Base-by-base conservation (phyloP, 2,797 vertebrate genomes). In the Gymnocypris eckloni region DNA sequence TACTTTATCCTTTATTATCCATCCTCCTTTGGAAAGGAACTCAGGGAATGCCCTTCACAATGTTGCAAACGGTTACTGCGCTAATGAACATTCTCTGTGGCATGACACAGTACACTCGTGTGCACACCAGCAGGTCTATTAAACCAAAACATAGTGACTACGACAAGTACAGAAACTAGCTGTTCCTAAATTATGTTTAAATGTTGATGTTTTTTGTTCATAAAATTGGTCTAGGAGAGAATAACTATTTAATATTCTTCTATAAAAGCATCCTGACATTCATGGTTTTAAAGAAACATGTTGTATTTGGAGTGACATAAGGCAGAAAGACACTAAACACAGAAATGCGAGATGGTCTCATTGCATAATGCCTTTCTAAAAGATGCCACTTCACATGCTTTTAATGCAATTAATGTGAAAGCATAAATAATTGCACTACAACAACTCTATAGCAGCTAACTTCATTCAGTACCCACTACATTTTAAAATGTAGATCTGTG, bases 31-130 rank as follows among this genome's bases (percentile, higher is more conserved):
- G 13, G 25, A 75, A 83, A 83, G 50, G 43, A 83, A 50, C 71
- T 70, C 8, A 8, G 25, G 81, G 54, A 73, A 82, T 83, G 70
- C 39, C 56, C 70, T 4, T 73, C 16, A 18, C 56, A 83, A 75
- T 61, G 56, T 75, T 64, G 41, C 18, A 37, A 83, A 75, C 6
- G 20, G 56, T 83, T 76, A 66, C 56, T 22, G 43, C 20, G 1
- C 56, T 75, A 83, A 83, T 76, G 71, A 83, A 64, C 56, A n/a
- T 76, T 50, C 56, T 83, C 56, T 66, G 41, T 75, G 56, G 56
- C 43, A 50, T 0, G 7, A 39, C 2, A 0, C 25, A 66, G 12
- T n/a, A 64, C 39, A 61, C 69, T 48, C 69, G 61, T 48, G 66
- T 0, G 5, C 48, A 11, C 43, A 50, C 18, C 37, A 48, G 13